Conservation (phyloP, 2,113 vertebrate genomes). For the Jaculus jaculus region DNA sequence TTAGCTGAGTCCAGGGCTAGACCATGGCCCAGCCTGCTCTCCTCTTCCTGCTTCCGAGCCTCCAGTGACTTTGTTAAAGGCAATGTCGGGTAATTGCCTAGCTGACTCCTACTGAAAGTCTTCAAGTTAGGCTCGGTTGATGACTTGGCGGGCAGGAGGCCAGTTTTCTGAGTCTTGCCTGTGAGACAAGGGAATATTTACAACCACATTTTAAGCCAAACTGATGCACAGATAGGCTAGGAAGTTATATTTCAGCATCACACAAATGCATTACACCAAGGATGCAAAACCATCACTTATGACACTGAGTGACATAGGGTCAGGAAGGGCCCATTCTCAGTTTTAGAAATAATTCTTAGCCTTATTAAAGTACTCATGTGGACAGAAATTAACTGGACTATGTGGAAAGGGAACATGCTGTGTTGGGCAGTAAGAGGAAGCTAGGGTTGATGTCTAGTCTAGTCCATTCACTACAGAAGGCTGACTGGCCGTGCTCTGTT, state of each 20-base stretch:
- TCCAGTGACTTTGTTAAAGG: constrained; percentile 89
- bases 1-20: constrained; percentile 78
- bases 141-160: constrained; percentile 86
- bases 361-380: background rate
- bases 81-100: constrained; percentile 89
- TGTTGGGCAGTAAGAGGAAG: background rate
- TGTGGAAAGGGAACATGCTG: background rate
- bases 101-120: constrained; percentile 85
- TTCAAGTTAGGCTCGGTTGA: constrained; percentile 84
- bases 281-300: background rate
- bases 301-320: fast-evolving
- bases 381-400: background rate
- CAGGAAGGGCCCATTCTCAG: background rate
- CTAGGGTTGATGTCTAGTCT: background rate
- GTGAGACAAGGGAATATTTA: constrained; percentile 79
- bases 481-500: fast-evolving
- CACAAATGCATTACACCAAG: background rate
- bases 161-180: constrained; percentile 92
- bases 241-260: background rate
- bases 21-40: constrained; percentile 69
- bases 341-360: constrained; percentile 39
- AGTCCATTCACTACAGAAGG: background rate
- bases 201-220: background rate
- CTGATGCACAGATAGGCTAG: background rate
- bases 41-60: constrained; percentile 84